Conservation (phyloP, 2,113 vertebrate genomes). For the Melanerpes formicivorus region DNA sequence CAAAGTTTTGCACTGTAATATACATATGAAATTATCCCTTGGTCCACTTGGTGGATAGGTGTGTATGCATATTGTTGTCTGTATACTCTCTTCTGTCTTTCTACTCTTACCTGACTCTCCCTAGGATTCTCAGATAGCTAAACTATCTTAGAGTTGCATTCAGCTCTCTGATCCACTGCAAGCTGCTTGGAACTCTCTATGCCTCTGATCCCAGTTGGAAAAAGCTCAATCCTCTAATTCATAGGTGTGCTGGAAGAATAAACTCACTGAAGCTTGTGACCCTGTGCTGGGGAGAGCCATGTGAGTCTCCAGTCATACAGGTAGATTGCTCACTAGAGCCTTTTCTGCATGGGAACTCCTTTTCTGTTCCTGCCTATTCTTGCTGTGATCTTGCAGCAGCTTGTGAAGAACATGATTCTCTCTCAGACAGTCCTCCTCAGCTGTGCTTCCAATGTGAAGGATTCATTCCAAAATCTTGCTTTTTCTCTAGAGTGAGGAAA, state of each 20-base stretch:
- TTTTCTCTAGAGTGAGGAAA: constrained; percentile 32
- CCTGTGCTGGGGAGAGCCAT: not conserved
- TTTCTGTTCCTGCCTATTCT: not conserved
- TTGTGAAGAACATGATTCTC: constrained; percentile 14
- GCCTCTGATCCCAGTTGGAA: not conserved
- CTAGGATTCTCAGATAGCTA: not conserved
- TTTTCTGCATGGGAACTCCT: constrained; percentile 4
- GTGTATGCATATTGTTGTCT: not conserved
- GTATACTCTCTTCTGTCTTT: not conserved
- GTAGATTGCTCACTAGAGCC: constrained; percentile 8
- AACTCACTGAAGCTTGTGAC: not conserved
- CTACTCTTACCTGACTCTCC: not conserved
- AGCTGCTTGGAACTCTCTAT: not conserved
- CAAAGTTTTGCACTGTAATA: not conserved
- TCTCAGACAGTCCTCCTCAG: constrained; percentile 22
- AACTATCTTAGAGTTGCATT: not conserved
- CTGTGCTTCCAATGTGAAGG: not conserved
- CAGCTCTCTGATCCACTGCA: not conserved
- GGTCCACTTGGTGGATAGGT: not conserved
- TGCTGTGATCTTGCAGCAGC: not conserved
- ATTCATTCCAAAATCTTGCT: not conserved
- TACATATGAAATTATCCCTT: not conserved
- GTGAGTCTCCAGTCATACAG: not conserved
- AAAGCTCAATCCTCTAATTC: not conserved
- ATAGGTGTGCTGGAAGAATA: not conserved